A percentile compares a stretch with the other conserved stretches of the same genome.
phyloP scores from a whole-genome alignment of 1,140 invertebrate genomes.

The Diabrotica undecimpunctata region DNA sequence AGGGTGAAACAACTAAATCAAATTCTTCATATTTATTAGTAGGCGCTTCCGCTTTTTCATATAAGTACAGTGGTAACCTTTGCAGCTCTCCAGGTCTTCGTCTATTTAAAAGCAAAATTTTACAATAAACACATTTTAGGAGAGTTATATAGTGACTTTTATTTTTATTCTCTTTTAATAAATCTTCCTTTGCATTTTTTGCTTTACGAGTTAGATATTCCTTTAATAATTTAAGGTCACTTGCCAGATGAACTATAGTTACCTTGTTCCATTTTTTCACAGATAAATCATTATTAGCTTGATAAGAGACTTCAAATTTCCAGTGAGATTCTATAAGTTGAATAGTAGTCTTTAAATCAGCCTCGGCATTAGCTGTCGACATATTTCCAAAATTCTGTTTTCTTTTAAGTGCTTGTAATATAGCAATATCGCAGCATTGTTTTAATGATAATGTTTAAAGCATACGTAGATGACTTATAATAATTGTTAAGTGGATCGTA shows the following conservation, averaged over 20 bases:
- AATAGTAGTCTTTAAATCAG: too few species aligned
- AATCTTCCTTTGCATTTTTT: constrained; percentile 16
- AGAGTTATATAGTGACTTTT: constrained; percentile 27
- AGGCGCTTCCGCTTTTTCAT: not conserved
- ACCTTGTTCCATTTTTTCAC: constrained; percentile 42
- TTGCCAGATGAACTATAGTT: constrained; percentile 42
- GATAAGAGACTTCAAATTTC: constrained; percentile 30
- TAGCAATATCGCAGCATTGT: constrained; percentile 11
- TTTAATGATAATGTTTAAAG: constrained; percentile 22
- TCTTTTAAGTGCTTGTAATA: not conserved
- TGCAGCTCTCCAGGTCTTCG: constrained; percentile 34
- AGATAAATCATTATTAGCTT: constrained; percentile 38
- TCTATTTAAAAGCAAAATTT: constrained; percentile 34
- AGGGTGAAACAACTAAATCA: constrained; percentile 7
- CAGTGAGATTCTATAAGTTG: constrained; percentile 6
- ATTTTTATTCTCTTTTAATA: constrained; percentile 20
- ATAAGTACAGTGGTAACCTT: constrained; percentile 16
- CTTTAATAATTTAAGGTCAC: constrained; percentile 42
- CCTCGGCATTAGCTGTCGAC: too few species aligned
- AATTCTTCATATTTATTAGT: constrained; percentile 29
- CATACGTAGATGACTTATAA: constrained; percentile 11
- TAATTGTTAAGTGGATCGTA: constrained; percentile 11
- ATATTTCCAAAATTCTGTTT: not conserved
- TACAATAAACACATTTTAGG: constrained; percentile 35
- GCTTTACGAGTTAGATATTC: constrained; percentile 33